These are phyloP conservation scores for Sarcophaga peregrina DNA, from an alignment of 1,140 invertebrate genomes.

Conservation along the genomic window DNA sequence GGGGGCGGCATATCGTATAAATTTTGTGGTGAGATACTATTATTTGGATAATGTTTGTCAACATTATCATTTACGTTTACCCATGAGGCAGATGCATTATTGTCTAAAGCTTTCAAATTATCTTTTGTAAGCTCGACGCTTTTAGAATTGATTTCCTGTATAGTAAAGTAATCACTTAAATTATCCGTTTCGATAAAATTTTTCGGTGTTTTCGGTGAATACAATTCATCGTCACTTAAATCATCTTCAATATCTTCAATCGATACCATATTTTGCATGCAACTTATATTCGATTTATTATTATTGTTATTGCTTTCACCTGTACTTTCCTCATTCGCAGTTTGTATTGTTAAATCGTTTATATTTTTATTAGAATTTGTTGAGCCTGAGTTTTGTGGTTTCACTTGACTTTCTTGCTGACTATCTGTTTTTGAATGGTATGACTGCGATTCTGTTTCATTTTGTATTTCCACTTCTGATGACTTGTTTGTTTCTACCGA, in stretches of 20 bases:
- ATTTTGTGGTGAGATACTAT: neutral
- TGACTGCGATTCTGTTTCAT: neutral
- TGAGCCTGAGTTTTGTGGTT: neutral
- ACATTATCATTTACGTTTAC: neutral
- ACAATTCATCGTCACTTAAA: conserved; percentile 30
- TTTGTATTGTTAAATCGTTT: neutral
- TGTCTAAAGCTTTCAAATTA: neutral
- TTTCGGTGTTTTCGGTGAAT: conserved; percentile 24
- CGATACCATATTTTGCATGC: neutral
- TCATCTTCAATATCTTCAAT: conserved; percentile 38
- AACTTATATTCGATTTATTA: conserved; percentile 6
- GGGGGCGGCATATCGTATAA: neutral
- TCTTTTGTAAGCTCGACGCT: neutral
- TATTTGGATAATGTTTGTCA: neutral
- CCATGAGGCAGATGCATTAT: neutral
- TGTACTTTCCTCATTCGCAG: neutral
- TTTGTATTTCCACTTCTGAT: neutral
- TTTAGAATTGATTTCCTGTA: neutral
- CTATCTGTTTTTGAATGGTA: neutral
- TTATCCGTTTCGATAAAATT: conserved; percentile 8
- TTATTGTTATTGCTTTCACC: neutral
- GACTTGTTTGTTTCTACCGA: neutral
- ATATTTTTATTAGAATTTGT: neutral
- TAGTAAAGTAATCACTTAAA: conserved; percentile 8
- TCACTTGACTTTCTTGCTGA: neutral